These are phyloP conservation scores for Monarcha castaneiventris DNA, from an alignment of 2,113 vertebrate genomes.

Conservation along the genomic window DNA sequence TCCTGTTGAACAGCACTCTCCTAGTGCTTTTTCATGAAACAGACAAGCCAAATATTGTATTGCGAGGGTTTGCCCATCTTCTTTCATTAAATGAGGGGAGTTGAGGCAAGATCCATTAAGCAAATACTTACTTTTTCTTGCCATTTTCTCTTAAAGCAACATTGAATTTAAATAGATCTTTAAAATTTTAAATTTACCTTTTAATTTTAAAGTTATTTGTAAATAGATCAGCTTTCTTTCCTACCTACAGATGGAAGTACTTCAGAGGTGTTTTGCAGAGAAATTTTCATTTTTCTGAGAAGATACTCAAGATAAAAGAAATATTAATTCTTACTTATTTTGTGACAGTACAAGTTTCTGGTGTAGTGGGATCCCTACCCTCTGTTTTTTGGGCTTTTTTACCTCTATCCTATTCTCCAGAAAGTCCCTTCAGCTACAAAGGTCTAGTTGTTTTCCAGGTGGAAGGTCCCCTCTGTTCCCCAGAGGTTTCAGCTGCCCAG, in stretches of 20 bases:
- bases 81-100: background rate
- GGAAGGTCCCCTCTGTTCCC: background rate
- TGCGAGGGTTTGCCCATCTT: background rate
- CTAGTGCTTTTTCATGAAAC: background rate
- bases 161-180: background rate
- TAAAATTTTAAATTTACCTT: background rate
- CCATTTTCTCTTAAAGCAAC: background rate
- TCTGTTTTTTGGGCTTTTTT: rapidly evolving
- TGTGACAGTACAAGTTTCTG: background rate
- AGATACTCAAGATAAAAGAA: background rate
- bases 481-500: background rate
- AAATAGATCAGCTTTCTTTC: background rate
- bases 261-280: background rate
- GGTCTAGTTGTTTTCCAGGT: background rate
- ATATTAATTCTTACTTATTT: background rate
- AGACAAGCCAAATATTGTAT: background rate
- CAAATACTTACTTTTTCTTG: background rate
- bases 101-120: background rate
- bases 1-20: background rate
- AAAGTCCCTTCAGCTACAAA: background rate
- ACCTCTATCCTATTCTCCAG: background rate
- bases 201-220: background rate
- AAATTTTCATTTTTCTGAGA: background rate
- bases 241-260: background rate
- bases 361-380: background rate